These are phyloP conservation scores for Neoaliturus tenellus DNA, from an alignment of 2,888 invertebrate species.

Conservation along the genomic window DNA sequence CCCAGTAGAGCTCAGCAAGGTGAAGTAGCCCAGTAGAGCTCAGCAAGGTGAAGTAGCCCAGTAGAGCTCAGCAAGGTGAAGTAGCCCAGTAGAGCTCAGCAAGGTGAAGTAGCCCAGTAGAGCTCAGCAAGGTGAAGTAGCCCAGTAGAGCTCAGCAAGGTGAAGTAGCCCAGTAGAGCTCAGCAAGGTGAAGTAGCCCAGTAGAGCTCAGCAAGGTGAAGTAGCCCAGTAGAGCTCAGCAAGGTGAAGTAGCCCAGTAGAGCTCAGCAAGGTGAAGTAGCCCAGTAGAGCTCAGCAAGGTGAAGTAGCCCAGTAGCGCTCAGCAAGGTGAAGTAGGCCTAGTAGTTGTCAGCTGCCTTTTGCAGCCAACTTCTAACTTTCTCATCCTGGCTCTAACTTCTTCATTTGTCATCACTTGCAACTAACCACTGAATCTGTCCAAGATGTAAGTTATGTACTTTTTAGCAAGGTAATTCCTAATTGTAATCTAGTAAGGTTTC, in stretches of 20 bases:
- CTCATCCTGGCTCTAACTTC: background rate
- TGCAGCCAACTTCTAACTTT: background rate
- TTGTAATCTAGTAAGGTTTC: no score
- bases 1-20: no score
- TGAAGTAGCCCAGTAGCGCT: background rate
- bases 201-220: background rate
- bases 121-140: no score
- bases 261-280: background rate
- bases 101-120: background rate
- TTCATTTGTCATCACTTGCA: background rate
- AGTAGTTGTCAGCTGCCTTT: background rate
- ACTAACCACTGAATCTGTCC: background rate
- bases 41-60: background rate
- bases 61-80: no score
- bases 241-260: background rate
- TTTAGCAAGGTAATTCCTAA: no score
- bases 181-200: constrained; percentile 6
- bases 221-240: no score
- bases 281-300: no score
- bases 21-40: background rate
- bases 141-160: background rate
- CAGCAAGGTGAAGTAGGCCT: background rate
- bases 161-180: no score
- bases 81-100: background rate
- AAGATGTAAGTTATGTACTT: background rate